Evolutionary conservation across 1,140 invertebrate species (phyloP), one percentile per base, ranked within the genome.

Genomic region (Ceratosolen solmsi): DNA sequence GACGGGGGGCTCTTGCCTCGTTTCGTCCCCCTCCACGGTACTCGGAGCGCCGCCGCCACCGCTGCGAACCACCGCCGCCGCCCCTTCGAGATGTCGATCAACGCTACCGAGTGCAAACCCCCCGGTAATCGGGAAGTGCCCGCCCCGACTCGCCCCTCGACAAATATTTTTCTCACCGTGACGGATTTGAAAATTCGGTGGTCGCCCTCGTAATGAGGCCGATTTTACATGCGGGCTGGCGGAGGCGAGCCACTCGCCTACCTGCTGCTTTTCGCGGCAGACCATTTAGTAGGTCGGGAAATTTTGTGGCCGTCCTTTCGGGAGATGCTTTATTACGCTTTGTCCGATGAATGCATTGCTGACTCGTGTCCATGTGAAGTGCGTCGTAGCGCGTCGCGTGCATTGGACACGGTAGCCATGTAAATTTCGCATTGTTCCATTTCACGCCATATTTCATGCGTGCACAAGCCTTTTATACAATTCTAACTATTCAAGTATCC

Each of bases 391-490:
- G 1, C 68, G 22, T 0, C 36, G 17, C 8, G 36, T 46, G 20
- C 15, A 4, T 58, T 11, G 63, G 27, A 60, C 60, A 49, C 58
- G 54, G 54, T 75, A 63, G 71, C 77, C 73, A 76, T 77, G 74
- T 77, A 77, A 78, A 78, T 78, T 78, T 68, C 2, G 60, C 76
- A 78, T 78, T 78, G 76, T 78, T 78, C 33, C 63, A 17, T 56
- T 79, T 38, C 63, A 38, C 76, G 63, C 49, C 75, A 65, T 49
- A 60, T 65, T 49, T 65, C 38, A 77, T 30, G 33, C 30, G 17
- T 8, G 7, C n/a, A 25, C 51, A 25, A 22, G 15, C 51, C 27
- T 22, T 20, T 56, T 70, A 33, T 49, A 56, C 33, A 33, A 72
- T 58, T 75, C 8, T n/a, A 36, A 38, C 4, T 25, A 58, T 75